Evolutionary conservation across 1,140 invertebrate genomes (phyloP), one percentile per base, ranked within the genome.

Genomic region (Drosophila saltans): DNA sequence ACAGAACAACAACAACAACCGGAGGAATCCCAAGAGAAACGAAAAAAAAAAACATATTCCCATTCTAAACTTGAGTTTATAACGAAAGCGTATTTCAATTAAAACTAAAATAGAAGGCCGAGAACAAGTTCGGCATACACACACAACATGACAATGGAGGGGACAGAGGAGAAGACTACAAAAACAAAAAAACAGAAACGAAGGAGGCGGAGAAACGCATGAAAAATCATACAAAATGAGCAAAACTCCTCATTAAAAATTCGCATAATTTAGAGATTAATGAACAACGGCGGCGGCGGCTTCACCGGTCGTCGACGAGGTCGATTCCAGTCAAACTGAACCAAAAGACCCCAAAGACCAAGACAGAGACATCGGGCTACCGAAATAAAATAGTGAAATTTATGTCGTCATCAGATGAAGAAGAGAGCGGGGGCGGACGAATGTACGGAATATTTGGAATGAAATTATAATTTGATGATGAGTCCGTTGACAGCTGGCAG

Each of bases 191-290:
- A 36, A 36, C 7, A 48, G 16, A 48, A 0, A 48, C 16, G 21
- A 2, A 21, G 45, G 21, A 63, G 67, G 41, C 41, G 67, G 63
- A 28, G 58, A 62, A 80, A 76, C 79, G 74, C 77, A 89, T 84
- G 75, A 84, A 84, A 89, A 84, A 84, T 89, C 80, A 81, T 84
- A 89, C 84, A 83, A 89, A 89, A 90, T 90, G 84, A 80, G 84
- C 36, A 52, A 52, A 52, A 39, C 85, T 85, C 60, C 78, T 89
- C 85, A 89, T 89, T 89, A 89, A 89, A 89, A 89, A 89, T 89
- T 89, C 84, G 85, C 84, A 90, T 89, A 89, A 89, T 89, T 89
- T 89, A 89, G 79, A 89, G 80, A 89, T 89, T 89, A 89, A 89
- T 89, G 84, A 89, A 89, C 78, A 80, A 80, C 82, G 76, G 61